These are phyloP conservation scores for Sardina pilchardus DNA, from an alignment of 2,113 vertebrate species.

Conservation along the genomic window DNA sequence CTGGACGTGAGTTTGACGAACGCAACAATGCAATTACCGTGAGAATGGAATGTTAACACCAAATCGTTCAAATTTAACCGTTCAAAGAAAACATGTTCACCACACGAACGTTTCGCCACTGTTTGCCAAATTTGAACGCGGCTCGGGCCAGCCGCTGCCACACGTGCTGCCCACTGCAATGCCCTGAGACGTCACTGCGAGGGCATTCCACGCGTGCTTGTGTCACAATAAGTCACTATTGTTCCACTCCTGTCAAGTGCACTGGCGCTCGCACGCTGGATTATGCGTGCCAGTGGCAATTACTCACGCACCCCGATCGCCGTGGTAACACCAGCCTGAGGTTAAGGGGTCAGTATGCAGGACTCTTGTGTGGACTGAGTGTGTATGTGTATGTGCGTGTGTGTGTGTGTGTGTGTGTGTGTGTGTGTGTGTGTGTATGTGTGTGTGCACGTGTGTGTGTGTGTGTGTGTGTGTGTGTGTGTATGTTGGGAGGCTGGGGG, in stretches of 20 bases:
- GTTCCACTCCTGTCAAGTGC: neutral
- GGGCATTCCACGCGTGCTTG: constrained; percentile 10
- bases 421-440: neutral
- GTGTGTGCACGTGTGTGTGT: neutral
- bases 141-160: too few species aligned
- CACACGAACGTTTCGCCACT: too few species aligned
- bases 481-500: neutral
- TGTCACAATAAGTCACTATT: neutral
- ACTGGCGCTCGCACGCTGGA: neutral
- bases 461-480: too few species aligned
- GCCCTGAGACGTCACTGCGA: neutral
- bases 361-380: neutral
- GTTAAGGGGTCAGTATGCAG: neutral
- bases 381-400: too few species aligned
- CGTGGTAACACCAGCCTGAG: neutral
- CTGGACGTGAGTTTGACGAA: too few species aligned
- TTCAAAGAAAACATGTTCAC: too few species aligned
- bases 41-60: too few species aligned
- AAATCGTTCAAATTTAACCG: too few species aligned
- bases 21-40: too few species aligned
- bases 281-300: neutral
- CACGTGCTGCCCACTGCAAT: neutral
- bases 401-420: neutral
- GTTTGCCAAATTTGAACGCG: too few species aligned
- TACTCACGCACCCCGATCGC: constrained; percentile 9